A percentile compares a stretch with the other conserved stretches of the same genome.
Conservation (phyloP, 2,797 vertebrate species). For the Rhyacichthys aspro region DNA sequence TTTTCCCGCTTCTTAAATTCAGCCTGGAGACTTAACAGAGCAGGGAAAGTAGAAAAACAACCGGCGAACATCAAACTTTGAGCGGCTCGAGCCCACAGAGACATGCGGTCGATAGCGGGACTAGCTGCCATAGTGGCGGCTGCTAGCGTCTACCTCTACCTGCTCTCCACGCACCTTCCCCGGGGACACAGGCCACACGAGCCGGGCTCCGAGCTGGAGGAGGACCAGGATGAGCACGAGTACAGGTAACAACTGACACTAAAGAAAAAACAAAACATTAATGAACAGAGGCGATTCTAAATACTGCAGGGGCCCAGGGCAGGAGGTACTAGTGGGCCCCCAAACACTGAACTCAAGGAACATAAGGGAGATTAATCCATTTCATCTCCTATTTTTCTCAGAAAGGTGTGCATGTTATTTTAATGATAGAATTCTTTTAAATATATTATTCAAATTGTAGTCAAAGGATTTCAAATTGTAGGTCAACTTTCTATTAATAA, state of each 20-base stretch:
- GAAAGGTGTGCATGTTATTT: too few relatives aligned
- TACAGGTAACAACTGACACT: conserved; percentile 29
- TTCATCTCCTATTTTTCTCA: too few relatives aligned
- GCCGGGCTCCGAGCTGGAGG: conserved; percentile 23
- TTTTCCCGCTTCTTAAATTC: conserved; percentile 13
- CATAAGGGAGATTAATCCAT: too few relatives aligned
- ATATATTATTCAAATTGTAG: too few relatives aligned
- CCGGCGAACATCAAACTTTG: too few relatives aligned
- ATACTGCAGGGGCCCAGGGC: neutral
- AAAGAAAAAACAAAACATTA: neutral
- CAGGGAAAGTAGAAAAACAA: neutral
- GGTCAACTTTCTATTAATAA: too few relatives aligned
- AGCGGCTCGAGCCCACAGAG: conserved; percentile 29
- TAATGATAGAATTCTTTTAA: too few relatives aligned
- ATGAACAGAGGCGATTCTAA: neutral
- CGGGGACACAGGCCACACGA: conserved; percentile 53
- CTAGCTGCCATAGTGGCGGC: conserved; percentile 79
- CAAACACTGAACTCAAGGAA: too few relatives aligned
- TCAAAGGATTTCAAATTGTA: too few relatives aligned
- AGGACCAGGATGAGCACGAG: conserved; percentile 19
- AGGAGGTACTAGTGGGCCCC: too few relatives aligned
- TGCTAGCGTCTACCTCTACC: conserved; percentile 85
- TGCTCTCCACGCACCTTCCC: conserved; percentile 85
- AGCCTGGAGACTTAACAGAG: neutral
- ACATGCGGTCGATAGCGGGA: conserved; percentile 79